phyloP scores from a whole-genome alignment of 2,797 vertebrate genomes.

The Macroramphosus scolopax region DNA sequence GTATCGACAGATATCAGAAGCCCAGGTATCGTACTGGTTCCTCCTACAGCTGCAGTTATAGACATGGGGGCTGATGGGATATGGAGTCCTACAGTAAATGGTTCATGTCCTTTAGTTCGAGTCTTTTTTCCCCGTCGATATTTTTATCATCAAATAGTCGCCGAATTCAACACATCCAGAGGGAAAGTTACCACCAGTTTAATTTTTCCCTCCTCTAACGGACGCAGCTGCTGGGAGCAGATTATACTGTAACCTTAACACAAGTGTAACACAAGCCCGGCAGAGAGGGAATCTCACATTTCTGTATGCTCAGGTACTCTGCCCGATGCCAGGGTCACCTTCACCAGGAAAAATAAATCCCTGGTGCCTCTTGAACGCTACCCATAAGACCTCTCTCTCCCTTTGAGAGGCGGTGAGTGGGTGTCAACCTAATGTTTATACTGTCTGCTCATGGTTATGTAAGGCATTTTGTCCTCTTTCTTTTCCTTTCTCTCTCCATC shows the following conservation, averaged over 20 bases:
- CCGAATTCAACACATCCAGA: not conserved
- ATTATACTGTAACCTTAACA: constrained; percentile 66
- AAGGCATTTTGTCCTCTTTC: constrained; percentile 71
- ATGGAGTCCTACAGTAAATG: too few species aligned
- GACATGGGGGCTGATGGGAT: too few species aligned
- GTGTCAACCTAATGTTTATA: constrained; percentile 78
- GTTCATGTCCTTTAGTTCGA: too few species aligned
- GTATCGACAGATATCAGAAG: too few species aligned
- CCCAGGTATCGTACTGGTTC: too few species aligned
- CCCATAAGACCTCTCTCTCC: constrained; percentile 68
- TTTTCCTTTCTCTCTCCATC: constrained; percentile 23
- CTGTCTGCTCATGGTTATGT: constrained; percentile 74
- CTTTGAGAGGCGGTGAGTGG: constrained; percentile 72
- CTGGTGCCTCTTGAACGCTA: constrained; percentile 62
- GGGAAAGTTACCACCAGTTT: not conserved
- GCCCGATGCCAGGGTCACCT: constrained; percentile 75
- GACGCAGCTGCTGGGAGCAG: constrained; percentile 20
- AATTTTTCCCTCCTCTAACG: too few species aligned
- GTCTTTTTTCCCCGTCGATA: too few species aligned
- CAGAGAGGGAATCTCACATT: constrained; percentile 75
- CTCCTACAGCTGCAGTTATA: too few species aligned
- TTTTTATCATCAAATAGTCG: not conserved
- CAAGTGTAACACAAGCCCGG: constrained; percentile 61
- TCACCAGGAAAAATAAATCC: constrained; percentile 71
- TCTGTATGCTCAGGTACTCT: constrained; percentile 75